Base-by-base conservation (phyloP, 2,888 invertebrate species). In the Tipula lateralis region DNA sequence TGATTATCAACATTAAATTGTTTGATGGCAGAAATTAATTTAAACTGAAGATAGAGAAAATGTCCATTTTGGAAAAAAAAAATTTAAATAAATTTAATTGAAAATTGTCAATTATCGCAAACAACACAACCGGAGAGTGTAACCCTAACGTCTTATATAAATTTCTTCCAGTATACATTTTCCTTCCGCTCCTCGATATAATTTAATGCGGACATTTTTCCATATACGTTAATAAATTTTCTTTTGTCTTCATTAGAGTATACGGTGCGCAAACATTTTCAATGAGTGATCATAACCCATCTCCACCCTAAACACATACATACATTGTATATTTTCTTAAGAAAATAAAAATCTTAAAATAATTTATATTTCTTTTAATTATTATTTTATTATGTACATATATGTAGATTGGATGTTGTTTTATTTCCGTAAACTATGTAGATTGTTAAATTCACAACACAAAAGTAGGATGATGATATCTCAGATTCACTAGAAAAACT, bases 1-100 rank as follows among this genome's bases (percentile, higher is more conserved):
- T 66, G 66, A 66, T 66, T 66, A 66, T 66, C 66, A 66, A 66
- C 66, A 66, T 66, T 66, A 66, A 66, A 66, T 66, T 66, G 66
- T 66, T 66, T 66, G 66, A 66, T 66, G 66, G 66, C 66, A 66
- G 24, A 66, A 66, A 66, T 66, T 66, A 66, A 66, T 66, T 66
- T 66, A 66, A 66, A 24, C 66, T 66, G 66, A 66, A 66, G 66
- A 66, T 66, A 66, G 66, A n/a, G n/a, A 66, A 66, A 66, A 66
- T 24, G 66, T 66, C 66, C 66, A 66, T 66, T 66, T 66, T 24
- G 16, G 66, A 66, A 66, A n/a, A n/a, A n/a, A n/a, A n/a, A n/a
- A 66, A 66, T 66, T 66, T 66, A 66, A 66, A 66, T 66, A 66
- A 66, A 66, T 66, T 66, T 66, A 66, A 66, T 66, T 66, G 66